Conservation (phyloP, 2,113 vertebrate species). For the Urocolius indicus region DNA sequence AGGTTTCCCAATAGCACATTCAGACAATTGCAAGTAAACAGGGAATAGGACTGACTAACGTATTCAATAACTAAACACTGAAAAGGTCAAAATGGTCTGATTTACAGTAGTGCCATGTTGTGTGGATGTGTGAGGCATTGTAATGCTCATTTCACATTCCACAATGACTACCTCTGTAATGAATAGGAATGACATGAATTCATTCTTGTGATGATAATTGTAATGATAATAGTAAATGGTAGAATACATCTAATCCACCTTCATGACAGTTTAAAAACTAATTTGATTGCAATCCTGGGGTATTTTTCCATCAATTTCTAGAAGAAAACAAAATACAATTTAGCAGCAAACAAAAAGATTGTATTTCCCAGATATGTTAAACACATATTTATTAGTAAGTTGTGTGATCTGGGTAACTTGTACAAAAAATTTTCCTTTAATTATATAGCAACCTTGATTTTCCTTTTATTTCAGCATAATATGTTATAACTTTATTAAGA, state of each 20-base stretch:
- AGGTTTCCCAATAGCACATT: not conserved
- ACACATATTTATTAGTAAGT: not conserved
- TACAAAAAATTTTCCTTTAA: not conserved
- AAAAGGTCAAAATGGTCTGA: conserved; percentile 33
- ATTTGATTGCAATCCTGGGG: conserved; percentile 7
- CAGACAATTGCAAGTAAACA: not conserved
- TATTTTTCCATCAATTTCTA: conserved; percentile 33
- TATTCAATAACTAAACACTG: not conserved
- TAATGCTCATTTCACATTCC: conserved; percentile 20
- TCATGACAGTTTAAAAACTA: conserved; percentile 45
- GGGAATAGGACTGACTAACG: not conserved
- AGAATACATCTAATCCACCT: conserved; percentile 69
- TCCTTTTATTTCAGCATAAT: not conserved
- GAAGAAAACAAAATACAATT: not conserved
- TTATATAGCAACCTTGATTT: not conserved
- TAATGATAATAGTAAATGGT: conserved; percentile 63
- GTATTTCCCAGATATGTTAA: not conserved
- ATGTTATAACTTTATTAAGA: not conserved
- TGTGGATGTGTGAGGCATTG: not conserved
- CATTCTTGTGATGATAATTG: conserved; percentile 68
- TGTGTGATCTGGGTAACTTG: not conserved
- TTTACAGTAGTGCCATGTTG: not conserved
- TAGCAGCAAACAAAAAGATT: not conserved
- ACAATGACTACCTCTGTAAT: conserved; percentile 55
- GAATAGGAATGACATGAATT: conserved; percentile 66